A percentile compares a stretch with the other conserved stretches of the same genome.
phyloP scores from a whole-genome alignment of 2,888 invertebrate genomes.

The Cerastis leucographa region DNA sequence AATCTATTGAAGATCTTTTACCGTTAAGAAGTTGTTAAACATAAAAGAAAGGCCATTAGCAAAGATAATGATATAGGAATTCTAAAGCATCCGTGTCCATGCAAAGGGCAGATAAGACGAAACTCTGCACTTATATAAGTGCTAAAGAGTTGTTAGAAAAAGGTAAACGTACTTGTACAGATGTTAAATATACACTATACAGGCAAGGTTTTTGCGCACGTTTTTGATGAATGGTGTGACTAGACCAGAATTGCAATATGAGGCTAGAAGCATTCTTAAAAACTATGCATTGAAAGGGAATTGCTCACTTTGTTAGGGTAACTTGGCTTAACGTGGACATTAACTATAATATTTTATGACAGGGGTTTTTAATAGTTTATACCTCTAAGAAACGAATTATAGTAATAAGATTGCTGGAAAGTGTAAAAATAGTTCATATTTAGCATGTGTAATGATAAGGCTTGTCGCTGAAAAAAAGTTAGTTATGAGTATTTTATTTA shows the following conservation, averaged over 20 bases:
- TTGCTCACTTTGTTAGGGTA: too few relatives aligned
- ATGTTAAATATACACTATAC: too few relatives aligned
- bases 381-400: too few relatives aligned
- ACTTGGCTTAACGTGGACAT: too few relatives aligned
- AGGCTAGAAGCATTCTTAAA: slow-evolving; percentile 6
- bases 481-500: too few relatives aligned
- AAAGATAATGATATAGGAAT: neutral
- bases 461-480: too few relatives aligned
- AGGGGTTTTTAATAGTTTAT: too few relatives aligned
- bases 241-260: slow-evolving; percentile 1
- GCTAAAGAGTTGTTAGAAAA: neutral
- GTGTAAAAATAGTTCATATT: too few relatives aligned
- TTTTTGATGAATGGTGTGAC: slow-evolving; percentile 14
- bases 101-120: neutral
- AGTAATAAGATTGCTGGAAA: too few relatives aligned
- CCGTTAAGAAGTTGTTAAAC: rapidly evolving
- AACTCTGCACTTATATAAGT: neutral
- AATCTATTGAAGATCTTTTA: neutral
- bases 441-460: too few relatives aligned
- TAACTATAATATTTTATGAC: too few relatives aligned
- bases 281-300: slow-evolving; percentile 14
- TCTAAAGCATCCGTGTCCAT: slow-evolving; percentile 6
- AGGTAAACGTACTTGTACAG: neutral
- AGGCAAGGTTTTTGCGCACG: too few relatives aligned
- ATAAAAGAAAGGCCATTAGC: neutral